Percentiles rank a stretch among this genome's conserved stretches.
Conservation (phyloP, 2,113 vertebrate species). For the Chiloscyllium plagiosum region DNA sequence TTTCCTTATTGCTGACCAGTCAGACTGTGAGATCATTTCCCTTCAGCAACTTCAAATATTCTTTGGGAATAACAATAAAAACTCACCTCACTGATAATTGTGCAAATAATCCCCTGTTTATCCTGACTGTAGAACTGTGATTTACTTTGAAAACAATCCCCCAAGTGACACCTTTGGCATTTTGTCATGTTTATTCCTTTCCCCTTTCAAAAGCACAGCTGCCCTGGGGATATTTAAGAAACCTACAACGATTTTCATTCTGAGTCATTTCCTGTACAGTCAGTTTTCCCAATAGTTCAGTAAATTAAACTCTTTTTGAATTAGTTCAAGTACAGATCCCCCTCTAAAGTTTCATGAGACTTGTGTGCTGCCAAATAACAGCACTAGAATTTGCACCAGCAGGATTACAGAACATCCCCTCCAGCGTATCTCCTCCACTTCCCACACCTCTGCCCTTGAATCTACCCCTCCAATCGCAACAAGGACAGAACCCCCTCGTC, state of each 20-base stretch:
- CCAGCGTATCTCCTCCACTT: too few species aligned
- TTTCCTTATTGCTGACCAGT: neutral
- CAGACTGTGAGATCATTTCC: neutral
- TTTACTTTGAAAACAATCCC: neutral
- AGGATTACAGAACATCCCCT: neutral
- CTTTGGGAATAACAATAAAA: neutral
- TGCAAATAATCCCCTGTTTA: neutral
- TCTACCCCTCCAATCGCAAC: too few species aligned
- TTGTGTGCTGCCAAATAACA: neutral
- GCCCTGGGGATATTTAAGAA: neutral
- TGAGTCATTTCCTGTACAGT: neutral
- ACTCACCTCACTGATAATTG: neutral
- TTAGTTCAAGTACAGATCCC: neutral
- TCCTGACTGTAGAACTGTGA: neutral
- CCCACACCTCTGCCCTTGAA: too few species aligned
- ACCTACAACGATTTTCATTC: neutral
- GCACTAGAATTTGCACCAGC: neutral
- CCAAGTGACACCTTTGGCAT: neutral
- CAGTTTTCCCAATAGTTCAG: neutral
- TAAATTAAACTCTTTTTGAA: neutral
- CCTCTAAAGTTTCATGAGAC: neutral
- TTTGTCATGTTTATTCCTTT: neutral
- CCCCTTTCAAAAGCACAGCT: neutral
- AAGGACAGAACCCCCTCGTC: too few species aligned
- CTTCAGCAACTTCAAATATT: neutral